Conservation (phyloP, 2,113 vertebrate genomes). For the Telmatochromis sp. region DNA sequence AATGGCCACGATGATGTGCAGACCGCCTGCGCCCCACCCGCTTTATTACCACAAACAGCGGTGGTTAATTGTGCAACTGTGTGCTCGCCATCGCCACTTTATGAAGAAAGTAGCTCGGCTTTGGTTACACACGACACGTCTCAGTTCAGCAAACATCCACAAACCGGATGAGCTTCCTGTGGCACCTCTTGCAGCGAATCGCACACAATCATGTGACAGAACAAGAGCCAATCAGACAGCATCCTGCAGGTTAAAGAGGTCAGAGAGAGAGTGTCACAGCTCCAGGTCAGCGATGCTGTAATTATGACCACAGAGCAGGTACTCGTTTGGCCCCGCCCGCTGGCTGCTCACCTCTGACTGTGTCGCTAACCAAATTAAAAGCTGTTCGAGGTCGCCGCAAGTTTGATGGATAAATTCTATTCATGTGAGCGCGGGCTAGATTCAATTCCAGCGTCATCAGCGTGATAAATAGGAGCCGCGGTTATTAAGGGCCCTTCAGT, state of each 20-base stretch:
- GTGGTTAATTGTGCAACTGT: conserved; percentile 31
- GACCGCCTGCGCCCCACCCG: not conserved
- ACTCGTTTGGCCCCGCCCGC: not conserved
- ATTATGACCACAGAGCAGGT: not conserved
- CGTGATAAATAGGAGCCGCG: not conserved
- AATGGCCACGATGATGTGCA: conserved; percentile 23
- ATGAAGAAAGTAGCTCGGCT: not conserved
- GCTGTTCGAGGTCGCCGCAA: not conserved
- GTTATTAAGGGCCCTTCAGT: conserved; percentile 1
- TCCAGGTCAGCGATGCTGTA: not conserved
- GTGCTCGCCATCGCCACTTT: not conserved
- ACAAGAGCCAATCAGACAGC: not conserved
- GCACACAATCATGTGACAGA: not conserved
- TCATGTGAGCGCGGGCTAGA: not conserved
- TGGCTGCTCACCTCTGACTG: not conserved
- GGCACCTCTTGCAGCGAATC: not conserved
- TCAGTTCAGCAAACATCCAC: not conserved
- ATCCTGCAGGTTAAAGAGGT: not conserved
- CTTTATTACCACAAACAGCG: conserved; percentile 13
- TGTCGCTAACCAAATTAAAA: not conserved
- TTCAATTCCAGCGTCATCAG: not conserved
- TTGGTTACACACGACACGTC: not conserved
- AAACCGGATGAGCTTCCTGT: not conserved
- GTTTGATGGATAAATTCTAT: not conserved
- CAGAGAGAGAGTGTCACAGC: not conserved